A percentile compares a stretch with the other conserved stretches of the same genome.
Conservation (phyloP, 2,113 vertebrate genomes). For the Murina feae region DNA sequence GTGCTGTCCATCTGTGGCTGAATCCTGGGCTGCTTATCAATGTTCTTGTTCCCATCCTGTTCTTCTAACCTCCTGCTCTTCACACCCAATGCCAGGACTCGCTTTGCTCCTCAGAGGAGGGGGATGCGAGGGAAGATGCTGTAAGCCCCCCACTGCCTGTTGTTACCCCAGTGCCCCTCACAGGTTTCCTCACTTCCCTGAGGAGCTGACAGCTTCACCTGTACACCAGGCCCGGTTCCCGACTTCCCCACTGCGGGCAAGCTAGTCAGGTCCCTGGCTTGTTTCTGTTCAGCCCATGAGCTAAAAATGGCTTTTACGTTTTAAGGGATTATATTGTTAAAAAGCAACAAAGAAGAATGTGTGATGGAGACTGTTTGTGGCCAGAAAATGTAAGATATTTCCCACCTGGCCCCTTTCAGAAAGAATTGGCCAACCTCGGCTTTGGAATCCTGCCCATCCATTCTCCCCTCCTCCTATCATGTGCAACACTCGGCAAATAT, state of each 20-base stretch:
- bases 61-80: not conserved
- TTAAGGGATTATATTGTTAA: constrained; percentile 11
- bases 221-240: not conserved
- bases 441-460: not conserved
- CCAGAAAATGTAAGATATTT: not conserved
- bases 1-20: not conserved
- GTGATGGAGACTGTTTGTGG: not conserved
- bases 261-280: not conserved
- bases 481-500: not conserved
- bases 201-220: not conserved
- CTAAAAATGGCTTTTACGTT: not conserved
- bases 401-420: not conserved
- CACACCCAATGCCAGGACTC: not conserved
- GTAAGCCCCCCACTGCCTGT: not conserved
- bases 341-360: not conserved
- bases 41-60: not conserved
- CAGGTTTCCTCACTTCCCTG: not conserved
- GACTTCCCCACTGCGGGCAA: not conserved
- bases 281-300: not conserved
- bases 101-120: not conserved
- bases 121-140: too few relatives aligned
- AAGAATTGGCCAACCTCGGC: not conserved
- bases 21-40: too few relatives aligned
- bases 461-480: too few relatives aligned
- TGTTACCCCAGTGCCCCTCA: not conserved